These are phyloP conservation scores for Notechis scutatus DNA, from an alignment of 2,113 vertebrate species.

Conservation along the genomic window DNA sequence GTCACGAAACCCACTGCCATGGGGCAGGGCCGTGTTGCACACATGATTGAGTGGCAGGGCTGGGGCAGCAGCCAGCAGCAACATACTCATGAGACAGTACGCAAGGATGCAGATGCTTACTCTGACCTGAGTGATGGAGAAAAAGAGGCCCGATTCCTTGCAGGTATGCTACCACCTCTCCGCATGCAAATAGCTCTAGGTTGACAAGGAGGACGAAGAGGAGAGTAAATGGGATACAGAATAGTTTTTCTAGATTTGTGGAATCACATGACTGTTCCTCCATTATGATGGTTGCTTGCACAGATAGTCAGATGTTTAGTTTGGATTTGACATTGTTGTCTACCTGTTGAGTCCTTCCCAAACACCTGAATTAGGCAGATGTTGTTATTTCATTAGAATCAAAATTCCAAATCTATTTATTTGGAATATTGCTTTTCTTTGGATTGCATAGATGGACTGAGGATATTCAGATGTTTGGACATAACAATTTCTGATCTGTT, in stretches of 20 bases:
- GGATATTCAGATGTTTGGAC: neutral
- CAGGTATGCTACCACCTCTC: conserved; percentile 71
- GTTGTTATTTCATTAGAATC: neutral
- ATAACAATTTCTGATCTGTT: neutral
- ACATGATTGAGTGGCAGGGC: conserved; percentile 99
- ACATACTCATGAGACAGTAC: conserved; percentile 81
- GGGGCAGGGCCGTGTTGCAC: conserved; percentile 93
- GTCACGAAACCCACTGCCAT: conserved; percentile 96
- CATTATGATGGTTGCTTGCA: neutral
- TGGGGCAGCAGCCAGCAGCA: conserved; percentile 84
- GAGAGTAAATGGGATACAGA: neutral
- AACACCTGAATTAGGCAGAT: neutral
- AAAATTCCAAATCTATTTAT: neutral
- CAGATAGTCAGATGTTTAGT: neutral
- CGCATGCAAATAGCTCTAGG: neutral
- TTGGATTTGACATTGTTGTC: neutral
- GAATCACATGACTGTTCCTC: neutral
- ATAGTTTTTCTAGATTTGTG: neutral
- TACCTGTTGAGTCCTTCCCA: neutral
- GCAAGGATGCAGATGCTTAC: conserved; percentile 92
- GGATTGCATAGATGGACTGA: neutral
- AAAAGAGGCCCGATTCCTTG: conserved; percentile 94
- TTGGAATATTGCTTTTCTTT: neutral
- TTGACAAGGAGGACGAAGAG: neutral
- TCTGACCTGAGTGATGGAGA: conserved; percentile 96